phyloP scores from a whole-genome alignment of 2,888 invertebrate species.

The Acleris literana region DNA sequence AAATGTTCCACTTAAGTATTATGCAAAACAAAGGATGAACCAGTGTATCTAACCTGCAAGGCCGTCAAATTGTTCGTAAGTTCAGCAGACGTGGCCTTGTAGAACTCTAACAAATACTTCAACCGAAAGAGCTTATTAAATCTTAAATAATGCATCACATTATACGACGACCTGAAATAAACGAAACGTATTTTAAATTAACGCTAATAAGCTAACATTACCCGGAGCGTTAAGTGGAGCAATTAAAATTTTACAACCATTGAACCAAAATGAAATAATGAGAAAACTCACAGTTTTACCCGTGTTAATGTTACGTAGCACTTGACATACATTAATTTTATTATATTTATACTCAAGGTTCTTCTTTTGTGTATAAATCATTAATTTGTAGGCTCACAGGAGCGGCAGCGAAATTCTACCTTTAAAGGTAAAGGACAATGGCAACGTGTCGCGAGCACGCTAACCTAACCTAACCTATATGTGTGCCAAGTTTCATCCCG shows the following conservation, averaged over 20 bases:
- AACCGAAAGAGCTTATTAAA: constrained; percentile 64
- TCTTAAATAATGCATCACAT: constrained; percentile 66
- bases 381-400: too few species aligned
- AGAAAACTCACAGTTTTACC: constrained; percentile 2
- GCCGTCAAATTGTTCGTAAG: constrained; percentile 72
- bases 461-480: too few species aligned
- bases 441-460: too few species aligned
- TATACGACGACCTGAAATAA: constrained; percentile 2
- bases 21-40: background rate
- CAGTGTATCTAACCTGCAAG: constrained; percentile 58
- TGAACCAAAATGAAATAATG: constrained; percentile 26
- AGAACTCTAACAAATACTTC: constrained; percentile 71
- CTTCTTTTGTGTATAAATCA: too few species aligned
- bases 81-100: constrained; percentile 65
- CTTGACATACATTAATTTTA: too few species aligned
- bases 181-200: background rate
- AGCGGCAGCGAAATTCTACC: too few species aligned
- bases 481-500: too few species aligned
- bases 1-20: background rate
- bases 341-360: too few species aligned
- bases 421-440: too few species aligned
- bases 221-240: background rate
- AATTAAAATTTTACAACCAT: constrained; percentile 23
- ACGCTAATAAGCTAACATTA: constrained; percentile 7
- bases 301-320: background rate